These are phyloP conservation scores for Pasiphila rectangulata DNA, from an alignment of 2,888 invertebrate genomes.

Conservation along the genomic window DNA sequence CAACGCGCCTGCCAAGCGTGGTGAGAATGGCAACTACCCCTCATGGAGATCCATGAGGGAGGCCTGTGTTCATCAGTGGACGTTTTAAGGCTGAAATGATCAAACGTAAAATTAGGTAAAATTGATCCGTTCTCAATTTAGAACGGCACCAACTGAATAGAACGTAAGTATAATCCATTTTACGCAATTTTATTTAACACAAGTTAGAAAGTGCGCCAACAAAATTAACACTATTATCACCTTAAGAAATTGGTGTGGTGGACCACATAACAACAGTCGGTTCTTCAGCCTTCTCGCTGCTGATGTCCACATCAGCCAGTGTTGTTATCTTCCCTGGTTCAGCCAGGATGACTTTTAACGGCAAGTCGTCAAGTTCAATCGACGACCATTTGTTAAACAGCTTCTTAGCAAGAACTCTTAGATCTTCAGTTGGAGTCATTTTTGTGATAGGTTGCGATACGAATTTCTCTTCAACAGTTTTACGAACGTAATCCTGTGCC, in stretches of 20 bases:
- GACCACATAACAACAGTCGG: constrained; percentile 37
- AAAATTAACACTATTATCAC: too few species aligned
- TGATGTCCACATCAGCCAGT: constrained; percentile 38
- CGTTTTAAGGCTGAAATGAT: too few species aligned
- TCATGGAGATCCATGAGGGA: too few species aligned
- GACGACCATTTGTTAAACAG: constrained; percentile 64
- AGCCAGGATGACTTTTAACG: constrained; percentile 44
- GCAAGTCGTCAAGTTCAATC: constrained; percentile 58
- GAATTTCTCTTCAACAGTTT: constrained; percentile 54
- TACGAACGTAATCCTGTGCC: constrained; percentile 68
- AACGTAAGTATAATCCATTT: too few species aligned
- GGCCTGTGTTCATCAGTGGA: too few species aligned
- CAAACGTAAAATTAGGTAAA: too few species aligned
- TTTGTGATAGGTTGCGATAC: constrained; percentile 31
- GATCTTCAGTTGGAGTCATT: constrained; percentile 16
- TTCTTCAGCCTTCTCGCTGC: constrained; percentile 29
- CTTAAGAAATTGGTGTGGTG: constrained; percentile 36
- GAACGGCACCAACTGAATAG: too few species aligned
- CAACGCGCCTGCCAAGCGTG: too few species aligned
- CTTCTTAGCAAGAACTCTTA: constrained; percentile 36
- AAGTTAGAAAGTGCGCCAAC: too few species aligned
- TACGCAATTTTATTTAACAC: too few species aligned
- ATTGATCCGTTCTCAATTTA: too few species aligned
- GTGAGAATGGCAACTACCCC: too few species aligned
- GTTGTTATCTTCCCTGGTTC: constrained; percentile 42